Percentiles rank a stretch among this genome's conserved stretches.
Evolutionary conservation across 2,888 invertebrate genomes (phyloP).

Genomic region (Nomada ferruginata): DNA sequence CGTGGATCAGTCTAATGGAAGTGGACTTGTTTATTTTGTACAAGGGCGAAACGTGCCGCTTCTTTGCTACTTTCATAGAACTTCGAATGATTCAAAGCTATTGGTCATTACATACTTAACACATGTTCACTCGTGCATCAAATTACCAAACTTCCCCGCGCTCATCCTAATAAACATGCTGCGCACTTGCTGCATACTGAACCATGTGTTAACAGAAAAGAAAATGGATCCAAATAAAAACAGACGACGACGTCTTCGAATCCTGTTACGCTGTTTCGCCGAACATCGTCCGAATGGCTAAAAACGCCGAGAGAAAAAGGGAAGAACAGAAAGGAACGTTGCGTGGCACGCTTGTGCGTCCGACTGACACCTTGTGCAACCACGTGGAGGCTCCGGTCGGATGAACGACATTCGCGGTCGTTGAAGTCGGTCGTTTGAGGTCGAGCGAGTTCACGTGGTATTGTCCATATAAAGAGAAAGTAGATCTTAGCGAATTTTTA

Average conservation of each 20-base stretch:
- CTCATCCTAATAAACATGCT: no score
- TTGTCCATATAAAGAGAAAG: slow-evolving; percentile 73
- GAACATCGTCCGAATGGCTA: no score
- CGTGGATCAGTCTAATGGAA: neutral
- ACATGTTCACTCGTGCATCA: no score
- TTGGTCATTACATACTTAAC: no score
- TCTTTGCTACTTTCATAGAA: no score
- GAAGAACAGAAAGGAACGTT: slow-evolving; percentile 10
- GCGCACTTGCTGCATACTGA: no score
- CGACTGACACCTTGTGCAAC: slow-evolving; percentile 64
- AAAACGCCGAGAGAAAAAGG: neutral
- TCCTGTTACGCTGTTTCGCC: neutral
- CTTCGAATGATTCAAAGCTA: no score
- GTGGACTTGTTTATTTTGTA: neutral
- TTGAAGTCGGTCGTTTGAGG: slow-evolving; percentile 81
- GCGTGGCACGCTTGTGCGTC: slow-evolving; percentile 39
- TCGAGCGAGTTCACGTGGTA: slow-evolving; percentile 79
- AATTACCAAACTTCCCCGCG: no score
- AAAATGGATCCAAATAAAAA: no score
- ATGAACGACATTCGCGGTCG: slow-evolving; percentile 79
- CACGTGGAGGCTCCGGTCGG: slow-evolving; percentile 71
- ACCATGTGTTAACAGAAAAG: no score
- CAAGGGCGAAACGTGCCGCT: neutral
- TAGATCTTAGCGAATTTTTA: slow-evolving; percentile 65
- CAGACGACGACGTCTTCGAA: no score